phyloP scores from a whole-genome alignment of 2,888 invertebrate species.

The Cryptocephalus moraei region DNA sequence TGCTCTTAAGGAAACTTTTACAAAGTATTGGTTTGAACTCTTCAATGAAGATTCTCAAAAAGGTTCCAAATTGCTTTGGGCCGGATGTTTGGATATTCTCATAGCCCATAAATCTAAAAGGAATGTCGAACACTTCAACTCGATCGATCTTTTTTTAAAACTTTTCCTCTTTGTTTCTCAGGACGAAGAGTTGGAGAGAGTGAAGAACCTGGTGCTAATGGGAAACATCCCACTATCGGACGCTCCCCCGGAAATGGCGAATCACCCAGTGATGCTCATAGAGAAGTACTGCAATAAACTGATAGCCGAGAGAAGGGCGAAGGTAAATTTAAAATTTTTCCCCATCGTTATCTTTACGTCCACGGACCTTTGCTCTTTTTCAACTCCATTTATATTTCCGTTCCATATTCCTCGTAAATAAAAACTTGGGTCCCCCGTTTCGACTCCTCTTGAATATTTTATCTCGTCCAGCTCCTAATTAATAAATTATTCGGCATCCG shows the following conservation, averaged over 20 bases:
- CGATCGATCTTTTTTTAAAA: too few relatives aligned
- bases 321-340: constrained; percentile 29
- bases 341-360: background rate
- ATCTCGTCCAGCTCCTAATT: too few relatives aligned
- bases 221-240: constrained; percentile 57
- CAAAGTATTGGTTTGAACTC: too few relatives aligned
- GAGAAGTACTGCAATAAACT: constrained; percentile 42
- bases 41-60: too few relatives aligned
- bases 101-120: too few relatives aligned
- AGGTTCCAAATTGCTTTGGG: too few relatives aligned
- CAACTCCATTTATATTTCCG: background rate
- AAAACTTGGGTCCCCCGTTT: background rate
- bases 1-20: too few relatives aligned
- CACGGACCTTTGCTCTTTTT: background rate
- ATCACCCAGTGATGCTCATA: constrained; percentile 60
- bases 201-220: constrained; percentile 56
- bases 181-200: constrained; percentile 53
- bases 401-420: background rate
- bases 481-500: too few relatives aligned
- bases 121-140: too few relatives aligned
- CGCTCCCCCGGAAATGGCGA: constrained; percentile 53
- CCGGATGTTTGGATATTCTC: too few relatives aligned
- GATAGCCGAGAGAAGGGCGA: constrained; percentile 41
- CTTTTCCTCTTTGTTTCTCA: constrained; percentile 2
- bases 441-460: too few relatives aligned